Evolutionary conservation across 2,113 vertebrate genomes (phyloP), one percentile per base, ranked within the genome.

Genomic region (Alaudala cheleensis): DNA sequence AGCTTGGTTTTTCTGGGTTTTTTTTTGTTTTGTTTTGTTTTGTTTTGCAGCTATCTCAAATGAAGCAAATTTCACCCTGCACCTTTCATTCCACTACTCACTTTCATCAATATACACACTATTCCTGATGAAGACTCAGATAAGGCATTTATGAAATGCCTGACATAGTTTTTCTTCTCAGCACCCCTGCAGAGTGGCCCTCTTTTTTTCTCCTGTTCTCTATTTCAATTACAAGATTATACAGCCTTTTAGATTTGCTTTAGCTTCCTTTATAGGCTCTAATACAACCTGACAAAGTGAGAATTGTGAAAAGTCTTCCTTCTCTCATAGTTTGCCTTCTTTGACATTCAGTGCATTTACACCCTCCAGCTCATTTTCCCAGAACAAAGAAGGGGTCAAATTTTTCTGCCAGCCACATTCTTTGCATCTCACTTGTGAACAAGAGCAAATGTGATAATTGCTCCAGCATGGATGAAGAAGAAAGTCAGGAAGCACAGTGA

Each of bases 371-470:
- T 91, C 81, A 57, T 89, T 91, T 95, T 96, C 69, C 80, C 72
- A 20, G 45, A 86, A 95, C 81, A 95, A 95, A 94, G 94, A 79
- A 91, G 45, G 57, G 93, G 93, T 95, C 93, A 82, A 53, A 62
- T 85, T 95, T 90, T 95, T 89, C 89, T 85, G 77, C 65, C 86
- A 85, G 78, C 53, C 66, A 39, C 93, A 91, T 93, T 88, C 88
- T 94, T 93, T 95, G 81, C 92, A 85, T 90, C 93, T 92, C 57
- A 76, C 83, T 95, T 81, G 49, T 72, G 86, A 92, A 71, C 91
- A 91, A 69, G 81, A 91, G 57, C 81, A 91, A 95, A 94, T 57
- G 84, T 72, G 91, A 22, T 95, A 92, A 95, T 95, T 91, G 87
- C 78, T 93, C 57, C 78, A 79, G 49, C 26, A 45, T 45, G n/a